phyloP scores from a whole-genome alignment of 1,140 invertebrate species.

The Drosophila orosa region DNA sequence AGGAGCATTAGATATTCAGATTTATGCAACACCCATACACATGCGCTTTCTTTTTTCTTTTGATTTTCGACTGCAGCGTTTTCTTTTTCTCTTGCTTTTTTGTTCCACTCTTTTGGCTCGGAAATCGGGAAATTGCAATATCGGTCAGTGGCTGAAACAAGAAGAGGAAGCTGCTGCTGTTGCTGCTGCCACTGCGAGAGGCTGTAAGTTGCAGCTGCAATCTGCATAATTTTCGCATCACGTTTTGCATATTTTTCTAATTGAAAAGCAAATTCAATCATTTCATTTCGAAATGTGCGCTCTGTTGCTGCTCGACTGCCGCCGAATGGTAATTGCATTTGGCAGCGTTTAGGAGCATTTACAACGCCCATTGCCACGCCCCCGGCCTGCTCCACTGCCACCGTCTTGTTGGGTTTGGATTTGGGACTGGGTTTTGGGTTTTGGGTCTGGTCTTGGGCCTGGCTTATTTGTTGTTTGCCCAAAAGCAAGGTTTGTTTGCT shows the following conservation, averaged over 20 bases:
- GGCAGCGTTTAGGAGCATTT: conserved; percentile 56
- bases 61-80: conserved; percentile 16
- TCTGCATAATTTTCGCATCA: conserved; percentile 64
- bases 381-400: conserved; percentile 18
- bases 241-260: conserved; percentile 64
- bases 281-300: conserved; percentile 54
- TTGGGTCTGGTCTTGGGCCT: background rate
- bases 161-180: conserved; percentile 33
- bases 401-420: conserved; percentile 21
- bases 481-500: conserved; percentile 50
- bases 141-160: conserved; percentile 46
- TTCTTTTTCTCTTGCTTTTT: conserved; percentile 1
- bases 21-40: conserved; percentile 61
- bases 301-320: conserved; percentile 3
- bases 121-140: conserved; percentile 26
- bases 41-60: conserved; percentile 63
- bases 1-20: conserved; percentile 69
- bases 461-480: conserved; percentile 35
- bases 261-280: conserved; percentile 65
- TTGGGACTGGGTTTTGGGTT: conserved; percentile 4
- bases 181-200: conserved; percentile 2
- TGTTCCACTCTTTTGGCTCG: conserved; percentile 6
- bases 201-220: conserved; percentile 45
- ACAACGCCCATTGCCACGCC: conserved; percentile 57
- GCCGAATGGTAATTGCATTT: conserved; percentile 58